Conservation (phyloP, 2,888 invertebrate genomes). For the Stenurella melanura region DNA sequence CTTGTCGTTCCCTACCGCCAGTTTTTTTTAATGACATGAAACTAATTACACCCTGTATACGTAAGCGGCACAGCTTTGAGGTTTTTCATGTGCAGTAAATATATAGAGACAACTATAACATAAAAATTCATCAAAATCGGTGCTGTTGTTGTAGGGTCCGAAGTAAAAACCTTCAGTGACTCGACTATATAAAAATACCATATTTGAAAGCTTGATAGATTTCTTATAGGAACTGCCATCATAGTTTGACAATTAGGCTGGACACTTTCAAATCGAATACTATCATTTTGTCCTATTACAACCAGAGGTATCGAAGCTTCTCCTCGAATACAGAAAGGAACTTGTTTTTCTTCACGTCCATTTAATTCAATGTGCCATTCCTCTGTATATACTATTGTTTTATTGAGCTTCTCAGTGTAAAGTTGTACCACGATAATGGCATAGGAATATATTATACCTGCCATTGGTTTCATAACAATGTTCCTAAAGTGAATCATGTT, state of each 20-base stretch:
- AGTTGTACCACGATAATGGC: constrained; percentile 71
- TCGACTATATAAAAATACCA: constrained; percentile 64
- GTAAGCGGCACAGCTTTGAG: no score
- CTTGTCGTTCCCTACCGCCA: no score
- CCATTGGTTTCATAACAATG: constrained; percentile 72
- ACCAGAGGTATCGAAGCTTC: constrained; percentile 69
- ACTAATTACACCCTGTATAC: no score
- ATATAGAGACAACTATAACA: no score
- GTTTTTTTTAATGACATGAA: no score
- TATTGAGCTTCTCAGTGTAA: constrained; percentile 60
- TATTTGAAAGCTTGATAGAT: constrained; percentile 70
- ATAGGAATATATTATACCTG: constrained; percentile 69
- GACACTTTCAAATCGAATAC: constrained; percentile 68
- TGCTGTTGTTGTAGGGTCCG: no score
- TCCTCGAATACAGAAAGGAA: constrained; percentile 70
- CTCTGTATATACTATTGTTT: constrained; percentile 69
- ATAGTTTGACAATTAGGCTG: constrained; percentile 68
- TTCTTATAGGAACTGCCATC: constrained; percentile 67
- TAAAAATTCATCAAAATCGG: no score
- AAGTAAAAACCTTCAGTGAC: no score
- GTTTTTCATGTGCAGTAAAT: no score
- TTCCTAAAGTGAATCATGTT: constrained; percentile 59
- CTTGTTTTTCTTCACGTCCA: constrained; percentile 65
- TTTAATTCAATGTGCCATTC: constrained; percentile 73
- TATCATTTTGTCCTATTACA: constrained; percentile 63